These are phyloP conservation scores for Mongoloraphidia duomilia DNA, from an alignment of 2,888 invertebrate species.

Conservation along the genomic window DNA sequence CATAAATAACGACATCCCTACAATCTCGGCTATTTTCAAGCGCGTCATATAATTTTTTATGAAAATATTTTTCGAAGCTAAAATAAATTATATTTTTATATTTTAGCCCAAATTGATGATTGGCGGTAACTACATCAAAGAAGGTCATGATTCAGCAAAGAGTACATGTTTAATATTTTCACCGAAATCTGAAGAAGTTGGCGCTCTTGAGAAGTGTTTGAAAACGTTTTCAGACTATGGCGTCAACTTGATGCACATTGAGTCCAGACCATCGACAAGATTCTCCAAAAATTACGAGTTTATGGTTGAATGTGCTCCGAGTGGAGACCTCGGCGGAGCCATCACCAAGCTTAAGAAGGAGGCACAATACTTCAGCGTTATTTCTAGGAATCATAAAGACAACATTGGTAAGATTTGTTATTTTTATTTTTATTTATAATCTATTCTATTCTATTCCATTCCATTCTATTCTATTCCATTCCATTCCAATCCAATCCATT, in stretches of 20 bases:
- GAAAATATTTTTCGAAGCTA: no score
- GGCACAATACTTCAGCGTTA: conserved; percentile 72
- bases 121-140: conserved; percentile 72
- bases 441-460: background rate
- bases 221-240: conserved; percentile 69
- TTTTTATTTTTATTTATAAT: background rate
- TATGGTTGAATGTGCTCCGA: conserved; percentile 81
- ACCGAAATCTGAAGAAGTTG: conserved; percentile 66
- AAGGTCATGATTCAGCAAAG: conserved; percentile 58
- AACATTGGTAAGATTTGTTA: conserved; percentile 42
- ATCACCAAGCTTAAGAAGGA: conserved; percentile 56
- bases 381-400: conserved; percentile 75
- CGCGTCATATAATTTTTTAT: no score
- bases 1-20: no score
- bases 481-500: no score
- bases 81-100: no score
- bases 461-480: background rate
- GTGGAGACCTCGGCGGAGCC: conserved; percentile 59
- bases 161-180: conserved; percentile 80
- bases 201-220: conserved; percentile 75
- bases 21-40: no score
- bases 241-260: conserved; percentile 84
- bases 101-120: conserved; percentile 63
- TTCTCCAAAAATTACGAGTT: conserved; percentile 74
- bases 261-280: conserved; percentile 78